Percentiles rank a stretch among this genome's conserved stretches.
Conservation (phyloP, 2,113 vertebrate species). For the Paracanthobrama guichenoti region DNA sequence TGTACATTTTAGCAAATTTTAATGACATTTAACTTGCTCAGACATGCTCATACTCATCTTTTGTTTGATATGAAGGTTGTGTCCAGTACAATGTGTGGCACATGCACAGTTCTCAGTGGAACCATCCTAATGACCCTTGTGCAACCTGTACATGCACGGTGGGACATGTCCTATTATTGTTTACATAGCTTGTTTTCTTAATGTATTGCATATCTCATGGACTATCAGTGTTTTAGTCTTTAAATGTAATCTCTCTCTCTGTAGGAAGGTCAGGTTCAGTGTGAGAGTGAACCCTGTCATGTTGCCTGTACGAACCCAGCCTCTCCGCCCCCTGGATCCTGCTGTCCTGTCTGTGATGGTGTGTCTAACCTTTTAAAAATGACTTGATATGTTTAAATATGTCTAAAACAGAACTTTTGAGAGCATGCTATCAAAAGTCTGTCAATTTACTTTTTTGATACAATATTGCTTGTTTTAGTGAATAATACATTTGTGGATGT, state of each 20-base stretch:
- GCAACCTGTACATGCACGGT: constrained; percentile 72
- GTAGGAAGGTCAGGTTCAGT: constrained; percentile 70
- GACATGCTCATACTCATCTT: background rate
- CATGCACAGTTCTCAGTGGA: constrained; percentile 68
- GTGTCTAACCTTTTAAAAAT: constrained; percentile 36
- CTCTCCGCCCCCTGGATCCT: constrained; percentile 60
- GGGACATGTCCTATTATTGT: constrained; percentile 36
- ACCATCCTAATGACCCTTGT: constrained; percentile 61
- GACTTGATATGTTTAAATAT: background rate
- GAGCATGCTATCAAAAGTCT: background rate
- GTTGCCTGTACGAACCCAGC: constrained; percentile 65
- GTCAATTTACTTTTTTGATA: background rate
- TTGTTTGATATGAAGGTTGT: constrained; percentile 63
- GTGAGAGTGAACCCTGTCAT: constrained; percentile 66
- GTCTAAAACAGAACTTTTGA: background rate
- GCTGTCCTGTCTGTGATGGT: constrained; percentile 76
- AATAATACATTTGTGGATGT: no score
- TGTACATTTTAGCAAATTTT: background rate
- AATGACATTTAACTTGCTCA: background rate
- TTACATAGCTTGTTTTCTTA: background rate
- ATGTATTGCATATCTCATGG: background rate
- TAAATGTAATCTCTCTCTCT: background rate
- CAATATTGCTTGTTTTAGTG: background rate
- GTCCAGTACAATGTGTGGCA: constrained; percentile 61
- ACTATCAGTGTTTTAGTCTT: background rate